These are phyloP conservation scores for Drosophila prosaltans DNA, from an alignment of 1,140 invertebrate genomes.

Conservation along the genomic window DNA sequence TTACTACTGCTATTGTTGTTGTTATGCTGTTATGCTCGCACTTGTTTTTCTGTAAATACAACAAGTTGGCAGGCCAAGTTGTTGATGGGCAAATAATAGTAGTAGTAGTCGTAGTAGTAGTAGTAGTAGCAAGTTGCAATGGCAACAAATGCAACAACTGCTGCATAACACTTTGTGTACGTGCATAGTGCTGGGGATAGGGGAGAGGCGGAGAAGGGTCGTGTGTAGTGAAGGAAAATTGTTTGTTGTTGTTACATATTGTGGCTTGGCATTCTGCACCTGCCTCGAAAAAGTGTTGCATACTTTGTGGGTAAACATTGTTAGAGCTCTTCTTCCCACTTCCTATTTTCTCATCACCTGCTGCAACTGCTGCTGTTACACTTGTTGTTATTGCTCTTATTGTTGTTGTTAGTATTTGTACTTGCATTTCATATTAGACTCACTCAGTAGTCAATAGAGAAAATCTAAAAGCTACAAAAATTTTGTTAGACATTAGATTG, in stretches of 20 bases:
- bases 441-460: slow-evolving; percentile 33
- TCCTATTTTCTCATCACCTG: neutral
- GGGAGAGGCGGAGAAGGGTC: neutral
- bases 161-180: slow-evolving; percentile 51
- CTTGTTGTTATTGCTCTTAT: slow-evolving; percentile 31
- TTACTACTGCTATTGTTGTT: slow-evolving; percentile 23
- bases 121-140: slow-evolving; percentile 43
- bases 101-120: too few relatives aligned
- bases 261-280: slow-evolving; percentile 8
- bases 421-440: slow-evolving; percentile 53
- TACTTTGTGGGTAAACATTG: slow-evolving; percentile 12
- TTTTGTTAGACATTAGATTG: slow-evolving; percentile 44
- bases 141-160: slow-evolving; percentile 22
- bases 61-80: slow-evolving; percentile 71
- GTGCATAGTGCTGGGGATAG: neutral
- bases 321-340: neutral
- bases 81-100: slow-evolving; percentile 77
- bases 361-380: slow-evolving; percentile 17
- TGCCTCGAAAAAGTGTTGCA: slow-evolving; percentile 12
- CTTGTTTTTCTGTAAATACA: slow-evolving; percentile 57
- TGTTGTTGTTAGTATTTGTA: slow-evolving; percentile 48
- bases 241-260: slow-evolving; percentile 18
- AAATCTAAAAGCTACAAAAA: slow-evolving; percentile 4
- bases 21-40: slow-evolving; percentile 32
- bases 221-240: neutral